Percentiles rank a stretch among this genome's conserved stretches.
Conservation (phyloP, 2,797 vertebrate species). For the Triplophysa bombifrons region DNA sequence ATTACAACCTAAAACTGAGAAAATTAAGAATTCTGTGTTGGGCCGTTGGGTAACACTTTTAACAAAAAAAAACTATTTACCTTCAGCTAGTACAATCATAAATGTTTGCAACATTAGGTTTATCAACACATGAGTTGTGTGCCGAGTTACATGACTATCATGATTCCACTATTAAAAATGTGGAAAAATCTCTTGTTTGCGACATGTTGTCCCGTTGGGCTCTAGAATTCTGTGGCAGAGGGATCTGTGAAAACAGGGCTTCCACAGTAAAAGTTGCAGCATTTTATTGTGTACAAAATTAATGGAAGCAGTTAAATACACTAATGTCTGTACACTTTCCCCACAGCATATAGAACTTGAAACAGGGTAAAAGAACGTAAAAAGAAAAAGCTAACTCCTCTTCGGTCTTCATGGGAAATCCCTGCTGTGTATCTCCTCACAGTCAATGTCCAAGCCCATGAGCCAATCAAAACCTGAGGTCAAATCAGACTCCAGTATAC, state of each 20-base stretch:
- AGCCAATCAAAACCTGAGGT: conserved; percentile 58
- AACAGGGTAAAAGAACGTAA: conserved; percentile 59
- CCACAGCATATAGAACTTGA: conserved; percentile 50
- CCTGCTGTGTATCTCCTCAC: conserved; percentile 36
- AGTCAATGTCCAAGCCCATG: conserved; percentile 64
- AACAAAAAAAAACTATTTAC: background rate
- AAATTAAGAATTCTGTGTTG: conserved; percentile 30
- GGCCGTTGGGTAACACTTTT: conserved; percentile 10
- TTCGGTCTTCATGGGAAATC: conserved; percentile 46
- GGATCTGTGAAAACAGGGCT: conserved; percentile 62
- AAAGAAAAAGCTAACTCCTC: conserved; percentile 49
- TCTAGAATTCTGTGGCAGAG: conserved; percentile 23
- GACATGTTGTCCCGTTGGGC: conserved; percentile 6
- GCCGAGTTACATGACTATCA: background rate
- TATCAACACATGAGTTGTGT: background rate
- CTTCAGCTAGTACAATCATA: background rate
- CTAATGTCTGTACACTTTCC: conserved; percentile 69
- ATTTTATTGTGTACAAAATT: conserved; percentile 81
- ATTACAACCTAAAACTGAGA: conserved; percentile 49
- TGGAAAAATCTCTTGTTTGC: background rate
- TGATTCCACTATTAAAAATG: background rate
- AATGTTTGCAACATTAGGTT: conserved; percentile 9
- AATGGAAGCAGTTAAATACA: conserved; percentile 84
- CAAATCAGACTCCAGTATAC: conserved; percentile 93
- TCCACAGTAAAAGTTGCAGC: conserved; percentile 77